These are phyloP conservation scores for Heterodera schachtii DNA, from an alignment of 1,140 invertebrate species.

Conservation along the genomic window DNA sequence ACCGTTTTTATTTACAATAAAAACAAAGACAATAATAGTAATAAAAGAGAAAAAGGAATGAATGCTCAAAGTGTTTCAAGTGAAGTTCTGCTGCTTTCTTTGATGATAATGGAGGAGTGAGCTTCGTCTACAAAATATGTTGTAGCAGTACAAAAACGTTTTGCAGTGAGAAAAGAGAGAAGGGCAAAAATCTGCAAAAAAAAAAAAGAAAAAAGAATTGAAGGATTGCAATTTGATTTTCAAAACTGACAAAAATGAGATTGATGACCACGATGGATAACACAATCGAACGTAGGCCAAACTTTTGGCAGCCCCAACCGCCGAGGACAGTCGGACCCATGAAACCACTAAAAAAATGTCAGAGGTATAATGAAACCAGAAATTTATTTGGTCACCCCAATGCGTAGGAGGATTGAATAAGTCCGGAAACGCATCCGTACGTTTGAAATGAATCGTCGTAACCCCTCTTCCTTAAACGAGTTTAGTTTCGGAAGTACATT, in stretches of 20 bases:
- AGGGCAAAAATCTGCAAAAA: slow-evolving; percentile 12
- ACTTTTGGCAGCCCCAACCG: slow-evolving; percentile 54
- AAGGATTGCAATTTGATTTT: slow-evolving; percentile 65
- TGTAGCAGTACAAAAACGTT: not conserved
- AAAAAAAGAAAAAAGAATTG: slow-evolving; percentile 1
- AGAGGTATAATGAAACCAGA: not conserved
- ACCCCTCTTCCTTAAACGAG: slow-evolving; percentile 41
- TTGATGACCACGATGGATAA: slow-evolving; percentile 59
- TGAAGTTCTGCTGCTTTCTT: not conserved
- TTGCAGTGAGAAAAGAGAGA: slow-evolving; percentile 8
- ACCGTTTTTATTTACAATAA: no score
- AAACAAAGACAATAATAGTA: no score
- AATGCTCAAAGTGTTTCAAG: no score
- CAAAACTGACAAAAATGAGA: slow-evolving; percentile 54
- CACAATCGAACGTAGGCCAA: slow-evolving; percentile 61
- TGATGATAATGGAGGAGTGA: not conserved
- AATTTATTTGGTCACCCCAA: slow-evolving; percentile 46
- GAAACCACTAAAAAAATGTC: slow-evolving; percentile 44
- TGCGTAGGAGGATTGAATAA: slow-evolving; percentile 65
- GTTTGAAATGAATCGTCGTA: slow-evolving; percentile 65
- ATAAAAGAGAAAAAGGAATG: no score
- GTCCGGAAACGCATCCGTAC: slow-evolving; percentile 64
- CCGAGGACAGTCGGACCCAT: slow-evolving; percentile 59
- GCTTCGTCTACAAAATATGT: not conserved
- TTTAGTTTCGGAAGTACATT: not conserved